Percentiles rank a stretch among this genome's conserved stretches.
Evolutionary conservation across 2,888 invertebrate species (phyloP).

Genomic region (Dynastes hyllus): DNA sequence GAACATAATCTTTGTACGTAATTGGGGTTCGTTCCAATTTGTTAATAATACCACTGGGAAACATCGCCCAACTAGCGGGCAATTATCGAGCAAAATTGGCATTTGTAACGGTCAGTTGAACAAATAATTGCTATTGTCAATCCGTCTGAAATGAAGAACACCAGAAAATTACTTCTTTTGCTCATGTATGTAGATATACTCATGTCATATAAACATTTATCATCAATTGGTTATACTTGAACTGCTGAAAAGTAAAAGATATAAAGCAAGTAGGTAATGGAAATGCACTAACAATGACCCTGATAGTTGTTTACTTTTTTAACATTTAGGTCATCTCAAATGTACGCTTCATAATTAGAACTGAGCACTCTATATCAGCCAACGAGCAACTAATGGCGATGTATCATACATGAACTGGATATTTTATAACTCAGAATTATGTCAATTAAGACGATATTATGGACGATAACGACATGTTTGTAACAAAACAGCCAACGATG

Average conservation of each 20-base stretch:
- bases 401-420: slow-evolving; percentile 17
- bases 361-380: slow-evolving; percentile 9
- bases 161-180: background rate
- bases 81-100: slow-evolving; percentile 31
- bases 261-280: background rate
- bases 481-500: slow-evolving; percentile 9
- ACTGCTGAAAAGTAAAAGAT: background rate
- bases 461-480: slow-evolving; percentile 18
- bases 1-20: slow-evolving; percentile 5
- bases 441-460: slow-evolving; percentile 35
- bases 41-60: slow-evolving; percentile 24
- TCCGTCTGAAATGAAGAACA: background rate
- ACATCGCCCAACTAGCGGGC: background rate
- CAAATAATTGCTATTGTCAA: slow-evolving; percentile 11
- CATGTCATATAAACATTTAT: too few relatives aligned
- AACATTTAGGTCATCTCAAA: slow-evolving; percentile 40
- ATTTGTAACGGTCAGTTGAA: slow-evolving; percentile 35
- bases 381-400: slow-evolving; percentile 29
- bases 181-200: background rate
- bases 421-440: slow-evolving; percentile 27
- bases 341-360: slow-evolving; percentile 24
- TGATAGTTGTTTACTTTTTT: slow-evolving; percentile 25
- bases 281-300: slow-evolving; percentile 41
- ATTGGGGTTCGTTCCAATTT: slow-evolving; percentile 41
- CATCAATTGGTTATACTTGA: too few relatives aligned